Percentiles rank a stretch among this genome's conserved stretches.
Conservation (phyloP, 2,113 vertebrate species). For the Myrmecophaga tridactyla region DNA sequence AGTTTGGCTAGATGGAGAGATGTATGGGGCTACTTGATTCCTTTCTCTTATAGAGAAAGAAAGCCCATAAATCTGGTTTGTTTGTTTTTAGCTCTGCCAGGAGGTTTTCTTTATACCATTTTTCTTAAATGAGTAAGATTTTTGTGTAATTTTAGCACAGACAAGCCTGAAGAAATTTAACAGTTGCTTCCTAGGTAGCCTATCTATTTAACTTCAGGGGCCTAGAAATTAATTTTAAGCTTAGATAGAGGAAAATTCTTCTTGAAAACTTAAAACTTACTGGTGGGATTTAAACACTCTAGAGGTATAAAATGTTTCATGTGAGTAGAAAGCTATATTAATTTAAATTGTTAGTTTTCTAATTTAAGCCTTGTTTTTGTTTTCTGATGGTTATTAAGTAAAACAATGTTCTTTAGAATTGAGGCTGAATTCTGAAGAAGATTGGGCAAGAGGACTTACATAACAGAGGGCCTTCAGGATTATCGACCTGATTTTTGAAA, state of each 20-base stretch:
- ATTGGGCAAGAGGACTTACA: not conserved
- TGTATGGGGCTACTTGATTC: not conserved
- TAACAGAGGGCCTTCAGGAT: not conserved
- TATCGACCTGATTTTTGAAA: not conserved
- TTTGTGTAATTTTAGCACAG: not conserved
- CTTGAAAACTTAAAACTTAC: not conserved
- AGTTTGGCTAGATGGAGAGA: not conserved
- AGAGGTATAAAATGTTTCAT: not conserved
- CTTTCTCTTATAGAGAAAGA: not conserved
- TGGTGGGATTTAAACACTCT: not conserved
- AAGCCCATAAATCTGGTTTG: not conserved
- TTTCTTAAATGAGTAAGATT: not conserved
- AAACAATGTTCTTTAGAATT: not conserved
- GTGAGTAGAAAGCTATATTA: not conserved
- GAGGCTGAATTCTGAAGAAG: not conserved
- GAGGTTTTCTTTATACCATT: not conserved
- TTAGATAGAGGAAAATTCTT: not conserved
- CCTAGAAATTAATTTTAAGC: not conserved
- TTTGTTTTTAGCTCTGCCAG: not conserved
- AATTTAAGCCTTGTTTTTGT: not conserved
- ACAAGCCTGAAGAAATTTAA: not conserved
- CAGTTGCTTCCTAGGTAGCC: not conserved
- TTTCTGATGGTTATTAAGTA: not conserved
- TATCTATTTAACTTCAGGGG: not conserved
- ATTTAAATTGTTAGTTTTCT: not conserved